Conservation (phyloP, 2,888 invertebrate genomes). For the Epirrita christyi region DNA sequence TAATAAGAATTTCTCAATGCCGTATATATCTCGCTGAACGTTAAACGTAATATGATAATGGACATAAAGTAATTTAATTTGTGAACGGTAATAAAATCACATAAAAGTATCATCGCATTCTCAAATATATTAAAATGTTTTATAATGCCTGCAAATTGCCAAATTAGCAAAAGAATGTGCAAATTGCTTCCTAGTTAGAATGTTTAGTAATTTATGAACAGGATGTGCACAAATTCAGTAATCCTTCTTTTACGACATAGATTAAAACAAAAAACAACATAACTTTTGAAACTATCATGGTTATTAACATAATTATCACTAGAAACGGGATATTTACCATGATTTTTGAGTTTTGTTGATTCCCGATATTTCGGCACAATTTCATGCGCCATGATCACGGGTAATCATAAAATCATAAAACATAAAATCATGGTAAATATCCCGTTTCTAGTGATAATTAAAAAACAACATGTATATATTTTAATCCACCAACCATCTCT, state of each 20-base stretch:
- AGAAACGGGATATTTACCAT: no score
- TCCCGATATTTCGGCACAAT: no score
- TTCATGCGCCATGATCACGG: no score
- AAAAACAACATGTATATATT: no score
- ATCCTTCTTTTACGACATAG: neutral
- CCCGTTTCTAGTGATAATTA: no score
- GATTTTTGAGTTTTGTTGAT: no score
- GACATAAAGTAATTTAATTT: slow-evolving; percentile 32
- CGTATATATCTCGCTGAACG: slow-evolving; percentile 24
- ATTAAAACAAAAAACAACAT: neutral
- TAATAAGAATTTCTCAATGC: slow-evolving; percentile 31
- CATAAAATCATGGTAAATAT: no score
- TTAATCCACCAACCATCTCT: no score
- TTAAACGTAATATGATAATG: slow-evolving; percentile 30
- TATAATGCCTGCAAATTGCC: slow-evolving; percentile 39
- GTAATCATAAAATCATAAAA: no score
- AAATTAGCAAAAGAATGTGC: slow-evolving; percentile 39
- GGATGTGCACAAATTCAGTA: slow-evolving; percentile 21
- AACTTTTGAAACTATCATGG: no score
- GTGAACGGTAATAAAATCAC: slow-evolving; percentile 38
- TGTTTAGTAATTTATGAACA: slow-evolving; percentile 19
- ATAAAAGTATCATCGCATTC: slow-evolving; percentile 38
- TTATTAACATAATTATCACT: no score
- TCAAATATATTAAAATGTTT: slow-evolving; percentile 34
- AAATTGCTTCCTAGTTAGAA: slow-evolving; percentile 27